A percentile compares a stretch with the other conserved stretches of the same genome.
Conservation (phyloP, 2,797 vertebrate genomes). For the Trichosurus vulpecula region DNA sequence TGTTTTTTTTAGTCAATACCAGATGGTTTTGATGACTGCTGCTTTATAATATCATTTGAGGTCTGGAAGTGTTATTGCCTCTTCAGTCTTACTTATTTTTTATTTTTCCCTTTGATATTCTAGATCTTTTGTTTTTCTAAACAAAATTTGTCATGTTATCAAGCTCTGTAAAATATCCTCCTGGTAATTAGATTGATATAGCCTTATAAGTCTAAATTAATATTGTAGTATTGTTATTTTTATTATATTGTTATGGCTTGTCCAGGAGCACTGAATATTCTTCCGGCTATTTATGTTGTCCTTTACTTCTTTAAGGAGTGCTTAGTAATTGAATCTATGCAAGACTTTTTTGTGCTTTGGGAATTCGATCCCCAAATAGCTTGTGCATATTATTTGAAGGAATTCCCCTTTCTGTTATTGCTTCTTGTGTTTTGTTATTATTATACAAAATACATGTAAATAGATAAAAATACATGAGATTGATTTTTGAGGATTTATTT, state of each 20-base stretch:
- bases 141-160: neutral
- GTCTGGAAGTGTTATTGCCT: neutral
- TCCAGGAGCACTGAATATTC: neutral
- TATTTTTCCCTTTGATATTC: neutral
- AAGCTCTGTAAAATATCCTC: neutral
- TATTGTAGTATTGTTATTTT: neutral
- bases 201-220: neutral
- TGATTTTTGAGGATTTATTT: neutral
- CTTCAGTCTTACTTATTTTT: neutral
- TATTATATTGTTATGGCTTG: neutral
- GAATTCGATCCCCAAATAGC: neutral
- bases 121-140: neutral
- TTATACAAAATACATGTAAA: neutral
- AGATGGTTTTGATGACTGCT: neutral
- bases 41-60: neutral
- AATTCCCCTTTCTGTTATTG: neutral
- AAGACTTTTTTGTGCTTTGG: neutral
- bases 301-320: neutral
- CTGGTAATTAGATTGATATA: neutral
- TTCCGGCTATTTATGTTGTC: neutral
- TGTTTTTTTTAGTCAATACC: neutral
- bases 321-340: neutral
- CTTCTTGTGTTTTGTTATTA: neutral
- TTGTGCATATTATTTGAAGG: neutral
- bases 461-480: no score